phyloP scores from a whole-genome alignment of 2,113 vertebrate species.

The Pachypanchax playfairii region DNA sequence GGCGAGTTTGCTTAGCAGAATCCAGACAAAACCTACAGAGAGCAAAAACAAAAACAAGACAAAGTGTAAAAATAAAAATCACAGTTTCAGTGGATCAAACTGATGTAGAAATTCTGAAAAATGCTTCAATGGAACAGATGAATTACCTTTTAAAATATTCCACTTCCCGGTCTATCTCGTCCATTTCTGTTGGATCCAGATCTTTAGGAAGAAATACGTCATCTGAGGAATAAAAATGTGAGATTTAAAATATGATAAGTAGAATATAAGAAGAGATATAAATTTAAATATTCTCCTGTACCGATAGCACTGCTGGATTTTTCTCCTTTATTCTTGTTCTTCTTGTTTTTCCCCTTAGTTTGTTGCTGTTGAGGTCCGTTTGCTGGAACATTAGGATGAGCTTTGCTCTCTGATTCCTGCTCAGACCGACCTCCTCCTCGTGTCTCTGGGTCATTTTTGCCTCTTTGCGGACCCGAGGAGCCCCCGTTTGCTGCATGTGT shows the following conservation, averaged over 20 bases:
- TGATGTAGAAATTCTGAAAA: neutral
- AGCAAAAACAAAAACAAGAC: neutral
- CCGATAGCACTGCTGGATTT: slow-evolving; percentile 87
- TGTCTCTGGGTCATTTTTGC: slow-evolving; percentile 79
- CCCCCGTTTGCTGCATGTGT: slow-evolving; percentile 62
- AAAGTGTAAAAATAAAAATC: neutral
- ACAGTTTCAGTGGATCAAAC: neutral
- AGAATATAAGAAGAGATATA: neutral
- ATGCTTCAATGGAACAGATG: neutral
- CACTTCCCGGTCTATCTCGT: slow-evolving; percentile 97
- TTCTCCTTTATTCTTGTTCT: slow-evolving; percentile 92
- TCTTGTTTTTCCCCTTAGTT: slow-evolving; percentile 89
- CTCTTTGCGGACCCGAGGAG: slow-evolving; percentile 62
- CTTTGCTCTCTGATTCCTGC: slow-evolving; percentile 70
- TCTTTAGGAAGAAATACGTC: slow-evolving; percentile 99
- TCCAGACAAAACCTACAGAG: slow-evolving; percentile 93
- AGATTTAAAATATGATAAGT: neutral
- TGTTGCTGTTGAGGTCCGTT: slow-evolving; percentile 85
- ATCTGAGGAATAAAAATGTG: slow-evolving; percentile 76
- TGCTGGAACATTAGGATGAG: slow-evolving; percentile 39
- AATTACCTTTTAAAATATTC: slow-evolving; percentile 98
- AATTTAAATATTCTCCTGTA: slow-evolving; percentile 61
- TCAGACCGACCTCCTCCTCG: slow-evolving; percentile 60
- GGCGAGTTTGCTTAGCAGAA: slow-evolving; percentile 97
- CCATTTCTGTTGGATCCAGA: slow-evolving; percentile 92